These are phyloP conservation scores for Spilogale gracilis DNA, from an alignment of 2,113 vertebrate genomes.

Conservation along the genomic window DNA sequence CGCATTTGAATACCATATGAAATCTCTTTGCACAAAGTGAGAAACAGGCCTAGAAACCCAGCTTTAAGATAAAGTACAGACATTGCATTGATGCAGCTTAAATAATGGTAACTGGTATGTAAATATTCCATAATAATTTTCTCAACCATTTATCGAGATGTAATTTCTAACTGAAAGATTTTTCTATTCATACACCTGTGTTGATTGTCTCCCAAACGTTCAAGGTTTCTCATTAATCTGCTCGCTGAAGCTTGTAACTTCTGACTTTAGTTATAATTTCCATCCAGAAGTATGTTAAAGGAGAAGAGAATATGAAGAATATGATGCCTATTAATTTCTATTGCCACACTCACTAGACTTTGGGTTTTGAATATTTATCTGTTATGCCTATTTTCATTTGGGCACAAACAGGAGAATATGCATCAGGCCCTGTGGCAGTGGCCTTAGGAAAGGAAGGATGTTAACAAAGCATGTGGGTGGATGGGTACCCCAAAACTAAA, in stretches of 20 bases:
- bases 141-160: constrained; percentile 47
- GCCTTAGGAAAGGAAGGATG: neutral
- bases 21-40: constrained; percentile 28
- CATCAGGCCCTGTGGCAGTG: neutral
- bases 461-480: neutral
- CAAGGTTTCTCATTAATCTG: constrained; percentile 67
- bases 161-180: constrained; percentile 65
- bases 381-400: neutral
- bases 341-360: constrained; percentile 37
- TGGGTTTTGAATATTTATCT: constrained; percentile 47
- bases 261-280: constrained; percentile 46
- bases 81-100: constrained; percentile 8
- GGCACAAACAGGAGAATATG: neutral
- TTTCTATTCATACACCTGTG: constrained; percentile 11
- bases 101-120: constrained; percentile 4
- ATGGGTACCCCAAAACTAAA: neutral
- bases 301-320: neutral
- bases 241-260: constrained; percentile 41
- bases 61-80: constrained; percentile 33
- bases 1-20: neutral
- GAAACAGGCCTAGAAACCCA: constrained; percentile 17
- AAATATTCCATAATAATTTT: constrained; percentile 47
- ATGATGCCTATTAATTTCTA: constrained; percentile 30
- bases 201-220: neutral
- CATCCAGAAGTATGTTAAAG: constrained; percentile 42